Base-by-base conservation (phyloP, 1,140 invertebrate genomes). In the Drosophila azteca region DNA sequence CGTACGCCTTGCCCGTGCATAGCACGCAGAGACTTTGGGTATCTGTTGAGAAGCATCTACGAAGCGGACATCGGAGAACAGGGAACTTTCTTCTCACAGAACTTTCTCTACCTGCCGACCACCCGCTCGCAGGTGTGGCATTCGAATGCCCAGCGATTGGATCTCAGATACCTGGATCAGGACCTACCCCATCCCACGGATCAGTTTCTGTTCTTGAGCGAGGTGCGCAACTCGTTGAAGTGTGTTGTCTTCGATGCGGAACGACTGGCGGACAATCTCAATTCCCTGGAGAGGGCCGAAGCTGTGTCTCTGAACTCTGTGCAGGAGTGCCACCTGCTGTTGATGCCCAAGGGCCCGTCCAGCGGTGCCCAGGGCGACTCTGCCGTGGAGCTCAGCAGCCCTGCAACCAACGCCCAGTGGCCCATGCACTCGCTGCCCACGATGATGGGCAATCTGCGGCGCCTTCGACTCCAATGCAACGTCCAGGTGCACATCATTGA, bases 401-500 rank as follows among this genome's bases (percentile, higher is more conserved):
- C 6, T 0, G 31, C 0, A 1, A 3, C 9, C 3, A 11, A 11
- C 31, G 0, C 74, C 1, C 69, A 79, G 7, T 79, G 77, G 77
- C 74, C 77, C 1, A 15, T 79, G 31, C 77, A 79, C 39, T 69
- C 74, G 0, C 24, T 79, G 57, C 77, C 77, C 26, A 74, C 73
- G 24, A 35, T 79, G 29, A n/a, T 79, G 64, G 44, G 29, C 35
- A 77, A 79, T 48, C 13, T 79, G 64, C 50, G 60, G 0, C 74
- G 74, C 0, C 44, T 79, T 0, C 68, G 54, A 24, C 45, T 65
- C 9, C 9, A 65, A 26, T 79, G 74, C 17, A 69, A 77, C 8
- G 60, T 79, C 1, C 63, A 77, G 48, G 74, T 77, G n/a, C 77
- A 79, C 24, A 74, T 79, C 15, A 77, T 79, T 3, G 74, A 79